These are phyloP conservation scores for Sylvilagus bachmani DNA, from an alignment of 2,113 vertebrate genomes.

Conservation along the genomic window DNA sequence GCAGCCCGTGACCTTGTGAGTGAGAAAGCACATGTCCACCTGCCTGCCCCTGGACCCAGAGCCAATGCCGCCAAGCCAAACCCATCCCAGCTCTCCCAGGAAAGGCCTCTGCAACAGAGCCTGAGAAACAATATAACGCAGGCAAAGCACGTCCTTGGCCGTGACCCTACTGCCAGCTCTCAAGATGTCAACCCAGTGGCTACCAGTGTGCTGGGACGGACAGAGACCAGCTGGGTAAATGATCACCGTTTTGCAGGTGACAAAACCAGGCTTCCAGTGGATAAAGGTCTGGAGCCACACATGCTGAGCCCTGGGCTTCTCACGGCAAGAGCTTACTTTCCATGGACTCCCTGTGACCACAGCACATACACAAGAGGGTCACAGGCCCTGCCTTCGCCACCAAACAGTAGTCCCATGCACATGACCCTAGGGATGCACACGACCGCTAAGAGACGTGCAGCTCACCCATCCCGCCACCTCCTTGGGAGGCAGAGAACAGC, in stretches of 20 bases:
- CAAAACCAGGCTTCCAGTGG: neutral
- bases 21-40: conserved; percentile 16
- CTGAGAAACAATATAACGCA: neutral
- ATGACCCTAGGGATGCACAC: neutral
- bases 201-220: no score
- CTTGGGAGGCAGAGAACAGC: no score
- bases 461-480: no score
- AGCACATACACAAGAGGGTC: neutral
- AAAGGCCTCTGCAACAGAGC: neutral
- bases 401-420: neutral
- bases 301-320: neutral
- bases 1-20: conserved; percentile 23
- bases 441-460: no score
- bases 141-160: neutral
- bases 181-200: neutral
- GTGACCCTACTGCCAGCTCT: neutral
- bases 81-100: neutral
- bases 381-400: neutral
- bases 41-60: neutral
- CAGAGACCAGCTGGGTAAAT: neutral
- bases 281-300: accelerated
- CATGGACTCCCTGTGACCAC: neutral
- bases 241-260: neutral
- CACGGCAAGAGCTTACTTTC: neutral
- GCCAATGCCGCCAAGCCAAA: neutral